Conservation (phyloP, 92 coral and sea anemone species). For the Pocillopora grandis region DNA sequence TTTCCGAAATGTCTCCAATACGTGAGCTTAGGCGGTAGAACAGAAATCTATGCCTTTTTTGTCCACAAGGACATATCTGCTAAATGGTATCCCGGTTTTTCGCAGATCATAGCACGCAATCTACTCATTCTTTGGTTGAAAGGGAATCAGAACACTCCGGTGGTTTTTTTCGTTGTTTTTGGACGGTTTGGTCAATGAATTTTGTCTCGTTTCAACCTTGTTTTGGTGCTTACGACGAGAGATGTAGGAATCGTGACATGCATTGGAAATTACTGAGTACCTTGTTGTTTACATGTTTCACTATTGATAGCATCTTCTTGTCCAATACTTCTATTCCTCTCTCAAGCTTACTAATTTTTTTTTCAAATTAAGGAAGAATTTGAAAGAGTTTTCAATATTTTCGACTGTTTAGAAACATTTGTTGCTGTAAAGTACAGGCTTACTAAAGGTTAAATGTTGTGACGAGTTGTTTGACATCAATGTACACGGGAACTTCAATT, state of each 20-base stretch:
- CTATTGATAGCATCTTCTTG: constrained; percentile 49
- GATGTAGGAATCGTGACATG: constrained; percentile 17
- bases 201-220: constrained; percentile 31
- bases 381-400: constrained; percentile 15
- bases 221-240: constrained; percentile 15
- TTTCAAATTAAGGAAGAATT: constrained; percentile 20
- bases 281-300: constrained; percentile 63
- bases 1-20: constrained; percentile 32
- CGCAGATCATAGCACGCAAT: not conserved
- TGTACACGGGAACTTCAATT: not conserved
- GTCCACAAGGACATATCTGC: constrained; percentile 6
- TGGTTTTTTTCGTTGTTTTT: constrained; percentile 13
- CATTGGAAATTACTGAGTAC: constrained; percentile 27
- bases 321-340: constrained; percentile 22
- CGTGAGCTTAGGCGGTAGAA: constrained; percentile 17
- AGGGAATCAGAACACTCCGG: constrained; percentile 2
- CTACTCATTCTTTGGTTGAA: not conserved
- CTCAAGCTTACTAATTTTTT: constrained; percentile 4
- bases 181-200: constrained; percentile 10
- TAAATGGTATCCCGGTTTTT: constrained; percentile 9
- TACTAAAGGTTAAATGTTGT: constrained; percentile 24
- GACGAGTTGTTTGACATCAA: constrained; percentile 27
- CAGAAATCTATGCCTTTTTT: constrained; percentile 8
- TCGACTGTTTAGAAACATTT: constrained; percentile 6
- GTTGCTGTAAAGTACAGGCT: constrained; percentile 21